These are phyloP conservation scores for Cryptocephalus moraei DNA, from an alignment of 2,888 invertebrate genomes.

Conservation along the genomic window DNA sequence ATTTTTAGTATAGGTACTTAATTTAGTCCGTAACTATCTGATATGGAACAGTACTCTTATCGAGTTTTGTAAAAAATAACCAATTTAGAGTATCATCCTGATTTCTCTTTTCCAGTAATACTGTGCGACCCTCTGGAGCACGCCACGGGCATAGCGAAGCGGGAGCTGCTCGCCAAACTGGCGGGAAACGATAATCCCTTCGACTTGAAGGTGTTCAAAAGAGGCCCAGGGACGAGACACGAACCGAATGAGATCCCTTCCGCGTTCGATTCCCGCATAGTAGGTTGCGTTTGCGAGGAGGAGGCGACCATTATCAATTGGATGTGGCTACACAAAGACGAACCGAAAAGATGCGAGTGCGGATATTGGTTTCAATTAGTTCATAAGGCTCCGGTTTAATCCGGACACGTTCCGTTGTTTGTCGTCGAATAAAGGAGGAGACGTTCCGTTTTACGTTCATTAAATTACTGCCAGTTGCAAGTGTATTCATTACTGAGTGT, in stretches of 20 bases:
- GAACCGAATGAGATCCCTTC: conserved; percentile 86
- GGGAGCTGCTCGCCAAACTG: conserved; percentile 74
- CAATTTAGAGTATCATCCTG: not conserved
- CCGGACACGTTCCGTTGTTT: too few relatives aligned
- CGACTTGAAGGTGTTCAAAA: conserved; percentile 72
- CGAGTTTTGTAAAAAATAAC: too few relatives aligned
- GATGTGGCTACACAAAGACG: conserved; percentile 91
- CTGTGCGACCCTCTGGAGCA: conserved; percentile 86
- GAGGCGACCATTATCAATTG: conserved; percentile 82
- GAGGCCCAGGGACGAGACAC: conserved; percentile 70
- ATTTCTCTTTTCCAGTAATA: conserved; percentile 40
- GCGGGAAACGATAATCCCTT: conserved; percentile 85
- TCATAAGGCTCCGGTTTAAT: conserved; percentile 62
- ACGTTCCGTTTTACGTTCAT: too few relatives aligned
- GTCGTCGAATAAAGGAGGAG: too few relatives aligned
- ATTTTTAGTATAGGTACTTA: too few relatives aligned
- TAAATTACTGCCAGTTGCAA: too few relatives aligned
- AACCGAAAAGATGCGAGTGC: conserved; percentile 87
- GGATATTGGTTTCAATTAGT: conserved; percentile 94
- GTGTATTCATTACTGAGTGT: too few relatives aligned
- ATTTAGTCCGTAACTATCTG: too few relatives aligned
- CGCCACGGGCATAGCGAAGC: conserved; percentile 87
- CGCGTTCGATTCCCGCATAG: conserved; percentile 76
- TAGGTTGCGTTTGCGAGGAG: conserved; percentile 95
- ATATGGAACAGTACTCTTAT: too few relatives aligned